A percentile compares a stretch with the other conserved stretches of the same genome.
Evolutionary conservation across 2,888 invertebrate genomes (phyloP).

Genomic region (Lithophane leautieri): DNA sequence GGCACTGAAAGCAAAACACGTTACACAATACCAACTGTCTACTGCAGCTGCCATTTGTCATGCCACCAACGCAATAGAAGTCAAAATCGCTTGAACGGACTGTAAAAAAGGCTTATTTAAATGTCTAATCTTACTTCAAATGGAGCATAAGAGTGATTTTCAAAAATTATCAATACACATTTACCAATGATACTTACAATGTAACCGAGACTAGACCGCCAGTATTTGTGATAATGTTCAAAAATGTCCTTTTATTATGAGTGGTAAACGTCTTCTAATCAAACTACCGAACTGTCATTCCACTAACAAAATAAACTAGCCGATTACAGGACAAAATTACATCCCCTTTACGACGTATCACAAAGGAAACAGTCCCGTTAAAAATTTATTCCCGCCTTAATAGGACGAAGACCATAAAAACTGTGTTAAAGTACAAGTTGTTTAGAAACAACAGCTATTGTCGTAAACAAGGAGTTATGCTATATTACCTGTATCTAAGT

Average conservation of each 20-base stretch:
- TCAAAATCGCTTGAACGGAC: no score
- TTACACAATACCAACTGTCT: no score
- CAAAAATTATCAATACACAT: no score
- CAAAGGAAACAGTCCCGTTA: constrained; percentile 59
- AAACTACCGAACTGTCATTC: constrained; percentile 27
- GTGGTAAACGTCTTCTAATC: neutral
- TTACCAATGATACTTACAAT: no score
- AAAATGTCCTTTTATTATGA: neutral
- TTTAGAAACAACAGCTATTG: constrained; percentile 54
- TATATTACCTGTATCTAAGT: constrained; percentile 37
- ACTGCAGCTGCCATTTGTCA: no score
- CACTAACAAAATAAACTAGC: constrained; percentile 23
- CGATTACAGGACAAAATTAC: constrained; percentile 58
- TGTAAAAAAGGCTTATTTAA: no score
- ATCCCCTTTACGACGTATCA: constrained; percentile 56
- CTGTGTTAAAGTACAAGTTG: constrained; percentile 58
- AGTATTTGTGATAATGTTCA: neutral
- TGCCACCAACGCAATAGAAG: no score
- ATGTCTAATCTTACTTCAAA: no score
- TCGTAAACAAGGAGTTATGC: constrained; percentile 58
- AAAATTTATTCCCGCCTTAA: constrained; percentile 63
- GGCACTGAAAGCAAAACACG: no score
- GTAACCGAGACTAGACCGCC: neutral
- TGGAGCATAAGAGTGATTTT: no score
- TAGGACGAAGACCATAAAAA: constrained; percentile 60